These are phyloP conservation scores for Aphidius colemani DNA, from an alignment of 2,888 invertebrate species.

Conservation along the genomic window DNA sequence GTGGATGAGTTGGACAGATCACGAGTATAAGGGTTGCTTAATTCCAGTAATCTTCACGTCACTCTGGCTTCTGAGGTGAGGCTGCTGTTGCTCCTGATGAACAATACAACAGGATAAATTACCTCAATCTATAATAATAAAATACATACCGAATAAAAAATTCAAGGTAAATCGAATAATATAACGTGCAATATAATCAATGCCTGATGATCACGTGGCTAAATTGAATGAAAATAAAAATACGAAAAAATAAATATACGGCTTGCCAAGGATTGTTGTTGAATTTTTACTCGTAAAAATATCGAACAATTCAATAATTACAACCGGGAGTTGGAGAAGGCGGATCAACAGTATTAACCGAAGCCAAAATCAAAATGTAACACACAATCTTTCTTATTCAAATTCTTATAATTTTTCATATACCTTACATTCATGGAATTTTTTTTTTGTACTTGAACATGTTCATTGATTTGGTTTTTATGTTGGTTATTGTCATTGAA, in stretches of 20 bases:
- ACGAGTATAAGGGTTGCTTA: constrained; percentile 42
- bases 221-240: too few relatives aligned
- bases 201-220: too few relatives aligned
- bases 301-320: constrained; percentile 55
- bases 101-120: too few relatives aligned
- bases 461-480: too few relatives aligned
- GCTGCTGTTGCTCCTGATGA: too few relatives aligned
- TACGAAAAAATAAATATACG: too few relatives aligned
- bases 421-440: not conserved
- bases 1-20: constrained; percentile 25
- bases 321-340: constrained; percentile 59
- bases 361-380: constrained; percentile 55
- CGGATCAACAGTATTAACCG: constrained; percentile 49
- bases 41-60: constrained; percentile 59
- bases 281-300: too few relatives aligned
- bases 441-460: too few relatives aligned
- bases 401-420: constrained; percentile 1
- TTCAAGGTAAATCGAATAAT: constrained; percentile 30
- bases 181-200: not conserved
- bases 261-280: too few relatives aligned
- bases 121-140: constrained; percentile 12
- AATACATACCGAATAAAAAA: constrained; percentile 33
- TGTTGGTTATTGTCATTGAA: not conserved
- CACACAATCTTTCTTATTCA: constrained; percentile 47
- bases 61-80: constrained; percentile 49